phyloP scores from a whole-genome alignment of 2,888 invertebrate species.

The Quadriops clusia region DNA sequence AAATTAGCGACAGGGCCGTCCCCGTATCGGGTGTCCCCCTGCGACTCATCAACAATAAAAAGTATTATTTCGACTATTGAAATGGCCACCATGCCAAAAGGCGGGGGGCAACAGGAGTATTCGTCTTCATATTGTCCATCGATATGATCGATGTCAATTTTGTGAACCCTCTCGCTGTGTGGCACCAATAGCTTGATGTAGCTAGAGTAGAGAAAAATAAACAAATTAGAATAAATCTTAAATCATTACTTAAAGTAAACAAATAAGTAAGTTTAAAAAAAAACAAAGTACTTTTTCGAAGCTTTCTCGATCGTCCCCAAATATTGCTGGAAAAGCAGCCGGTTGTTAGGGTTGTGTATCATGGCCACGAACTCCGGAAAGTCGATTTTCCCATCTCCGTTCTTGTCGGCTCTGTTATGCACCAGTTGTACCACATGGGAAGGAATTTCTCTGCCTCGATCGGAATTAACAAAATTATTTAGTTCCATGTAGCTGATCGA shows the following conservation, averaged over 20 bases:
- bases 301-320: conserved; percentile 23
- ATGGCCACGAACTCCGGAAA: conserved; percentile 62
- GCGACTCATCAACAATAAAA: conserved; percentile 38
- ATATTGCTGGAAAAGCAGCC: conserved; percentile 33
- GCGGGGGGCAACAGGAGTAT: conserved; percentile 87
- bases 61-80: conserved; percentile 76
- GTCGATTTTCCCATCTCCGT: conserved; percentile 55
- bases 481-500: conserved; percentile 55
- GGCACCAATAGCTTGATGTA: too few species aligned
- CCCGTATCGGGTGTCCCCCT: conserved; percentile 20
- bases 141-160: too few species aligned
- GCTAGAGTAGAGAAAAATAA: not conserved
- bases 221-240: not conserved
- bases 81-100: conserved; percentile 82
- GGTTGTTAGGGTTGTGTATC: conserved; percentile 45
- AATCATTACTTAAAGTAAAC: not conserved
- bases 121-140: conserved; percentile 12
- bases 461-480: conserved; percentile 47
- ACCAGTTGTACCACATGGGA: conserved; percentile 54
- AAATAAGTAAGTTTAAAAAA: not conserved
- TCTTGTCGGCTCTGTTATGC: conserved; percentile 50
- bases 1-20: conserved; percentile 68
- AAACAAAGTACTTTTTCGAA: not conserved
- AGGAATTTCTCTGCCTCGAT: too few species aligned
- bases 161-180: too few species aligned